A percentile compares a stretch with the other conserved stretches of the same genome.
These are phyloP conservation scores for Dicycla oo DNA, from an alignment of 2,888 invertebrate genomes.

Conservation along the genomic window DNA sequence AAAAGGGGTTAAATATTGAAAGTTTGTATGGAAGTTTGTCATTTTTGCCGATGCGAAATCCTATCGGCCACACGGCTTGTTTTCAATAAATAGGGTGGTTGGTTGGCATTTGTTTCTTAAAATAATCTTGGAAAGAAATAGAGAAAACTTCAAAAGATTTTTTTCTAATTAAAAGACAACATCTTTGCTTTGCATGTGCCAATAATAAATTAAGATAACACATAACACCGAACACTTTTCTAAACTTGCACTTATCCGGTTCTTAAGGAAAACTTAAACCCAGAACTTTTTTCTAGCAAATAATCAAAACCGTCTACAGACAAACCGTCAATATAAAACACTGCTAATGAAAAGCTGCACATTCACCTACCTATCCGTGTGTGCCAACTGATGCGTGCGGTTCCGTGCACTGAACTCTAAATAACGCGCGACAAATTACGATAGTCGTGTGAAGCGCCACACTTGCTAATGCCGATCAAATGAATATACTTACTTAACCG, in stretches of 20 bases:
- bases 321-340: background rate
- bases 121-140: background rate
- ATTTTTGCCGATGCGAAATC: background rate
- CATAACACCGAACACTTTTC: background rate
- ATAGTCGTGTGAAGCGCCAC: slow-evolving; percentile 83
- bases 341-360: slow-evolving; percentile 62
- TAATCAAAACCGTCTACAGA: background rate
- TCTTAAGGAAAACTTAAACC: background rate
- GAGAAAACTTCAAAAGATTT: background rate
- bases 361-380: slow-evolving; percentile 49
- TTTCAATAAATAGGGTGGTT: too few relatives aligned
- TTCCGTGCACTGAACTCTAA: slow-evolving; percentile 75
- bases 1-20: background rate
- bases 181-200: background rate
- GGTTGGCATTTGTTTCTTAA: background rate
- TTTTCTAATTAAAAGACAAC: background rate
- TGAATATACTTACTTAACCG: slow-evolving; percentile 71
- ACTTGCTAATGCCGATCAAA: slow-evolving; percentile 75
- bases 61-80: background rate
- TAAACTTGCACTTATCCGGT: too few relatives aligned
- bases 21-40: background rate
- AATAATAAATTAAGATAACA: too few relatives aligned
- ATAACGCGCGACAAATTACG: slow-evolving; percentile 82
- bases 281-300: background rate
- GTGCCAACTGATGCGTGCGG: slow-evolving; percentile 75